Percentiles rank a stretch among this genome's conserved stretches.
Conservation (phyloP, 2,113 vertebrate genomes). For the Lepus europaeus region DNA sequence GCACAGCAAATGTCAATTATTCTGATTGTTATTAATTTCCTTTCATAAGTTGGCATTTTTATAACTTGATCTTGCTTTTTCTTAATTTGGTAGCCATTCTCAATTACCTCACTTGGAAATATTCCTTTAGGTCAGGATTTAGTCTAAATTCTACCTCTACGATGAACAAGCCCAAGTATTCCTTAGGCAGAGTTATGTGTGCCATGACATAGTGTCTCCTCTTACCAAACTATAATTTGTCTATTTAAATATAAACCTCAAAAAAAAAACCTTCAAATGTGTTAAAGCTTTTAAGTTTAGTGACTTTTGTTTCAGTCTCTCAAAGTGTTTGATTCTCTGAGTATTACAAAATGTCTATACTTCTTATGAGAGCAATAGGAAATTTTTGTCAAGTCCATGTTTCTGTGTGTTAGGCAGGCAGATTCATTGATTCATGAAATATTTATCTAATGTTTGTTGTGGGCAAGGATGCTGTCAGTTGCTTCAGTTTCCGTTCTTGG, state of each 20-base stretch:
- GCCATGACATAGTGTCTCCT: rapidly evolving
- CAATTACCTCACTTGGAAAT: neutral
- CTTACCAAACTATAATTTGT: neutral
- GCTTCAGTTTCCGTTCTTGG: neutral
- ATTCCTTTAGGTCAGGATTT: neutral
- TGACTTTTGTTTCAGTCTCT: neutral
- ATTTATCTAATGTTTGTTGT: neutral
- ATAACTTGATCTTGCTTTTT: neutral
- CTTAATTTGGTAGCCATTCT: neutral
- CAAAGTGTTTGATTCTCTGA: neutral
- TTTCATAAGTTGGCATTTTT: slow-evolving; percentile 29
- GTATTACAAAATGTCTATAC: neutral
- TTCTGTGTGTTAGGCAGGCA: neutral
- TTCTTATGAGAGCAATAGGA: neutral
- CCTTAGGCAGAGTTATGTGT: neutral
- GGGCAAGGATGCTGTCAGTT: neutral
- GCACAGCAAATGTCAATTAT: neutral
- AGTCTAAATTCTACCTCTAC: neutral
- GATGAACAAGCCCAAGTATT: neutral
- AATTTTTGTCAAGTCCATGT: neutral
- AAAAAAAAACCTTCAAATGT: neutral
- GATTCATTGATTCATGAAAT: neutral
- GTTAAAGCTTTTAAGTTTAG: neutral
- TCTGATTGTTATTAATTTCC: neutral
- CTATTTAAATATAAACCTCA: neutral